Conservation (phyloP, 2,113 vertebrate genomes). For the Mormoops blainvillei region DNA sequence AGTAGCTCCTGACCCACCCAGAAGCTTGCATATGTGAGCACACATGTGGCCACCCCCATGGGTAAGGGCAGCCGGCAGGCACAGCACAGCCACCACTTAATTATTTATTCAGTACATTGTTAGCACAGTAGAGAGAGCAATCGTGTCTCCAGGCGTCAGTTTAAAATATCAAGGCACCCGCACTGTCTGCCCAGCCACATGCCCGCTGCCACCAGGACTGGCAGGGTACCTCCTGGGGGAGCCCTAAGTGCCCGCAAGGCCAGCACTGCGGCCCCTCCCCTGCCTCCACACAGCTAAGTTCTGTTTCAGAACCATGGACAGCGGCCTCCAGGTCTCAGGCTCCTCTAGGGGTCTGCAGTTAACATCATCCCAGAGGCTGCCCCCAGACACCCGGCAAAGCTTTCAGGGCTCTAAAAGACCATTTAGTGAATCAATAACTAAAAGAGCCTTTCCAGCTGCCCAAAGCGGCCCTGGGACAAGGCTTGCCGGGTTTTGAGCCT, state of each 20-base stretch:
- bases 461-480: neutral
- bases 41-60: constrained; percentile 21
- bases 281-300: rapidly evolving
- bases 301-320: neutral
- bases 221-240: neutral
- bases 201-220: constrained; percentile 44
- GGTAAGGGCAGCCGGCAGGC: constrained; percentile 55
- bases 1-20: neutral
- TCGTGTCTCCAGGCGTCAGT: constrained; percentile 67
- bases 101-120: constrained; percentile 78
- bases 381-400: neutral
- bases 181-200: constrained; percentile 55
- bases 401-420: neutral
- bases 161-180: constrained; percentile 63
- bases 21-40: neutral
- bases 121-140: constrained; percentile 68
- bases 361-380: neutral
- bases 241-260: neutral
- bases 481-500: neutral
- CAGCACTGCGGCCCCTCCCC: neutral
- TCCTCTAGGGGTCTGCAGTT: rapidly evolving
- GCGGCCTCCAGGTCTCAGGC: neutral
- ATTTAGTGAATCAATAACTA: constrained; percentile 9
- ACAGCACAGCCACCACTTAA: constrained; percentile 65
- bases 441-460: constrained; percentile 1